A percentile compares a stretch with the other conserved stretches of the same genome.
Evolutionary conservation across 1,140 invertebrate species (phyloP).

Genomic region (Coptotermes formosanus): DNA sequence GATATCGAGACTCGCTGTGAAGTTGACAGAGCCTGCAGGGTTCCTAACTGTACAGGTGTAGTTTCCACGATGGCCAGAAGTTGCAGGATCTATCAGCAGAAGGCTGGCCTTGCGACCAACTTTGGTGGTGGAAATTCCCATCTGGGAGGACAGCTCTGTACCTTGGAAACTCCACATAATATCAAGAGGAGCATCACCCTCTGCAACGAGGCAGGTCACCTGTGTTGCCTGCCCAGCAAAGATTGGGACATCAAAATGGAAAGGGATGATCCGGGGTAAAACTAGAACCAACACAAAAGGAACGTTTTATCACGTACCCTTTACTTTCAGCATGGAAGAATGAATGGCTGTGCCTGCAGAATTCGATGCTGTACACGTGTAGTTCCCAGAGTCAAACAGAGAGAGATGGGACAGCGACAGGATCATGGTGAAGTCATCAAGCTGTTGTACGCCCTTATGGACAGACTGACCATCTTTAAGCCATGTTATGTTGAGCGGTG

Average conservation of each 20-base stretch:
- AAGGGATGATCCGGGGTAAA: constrained; percentile 59
- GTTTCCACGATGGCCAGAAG: constrained; percentile 71
- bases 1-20: constrained; percentile 52
- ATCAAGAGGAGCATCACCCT: constrained; percentile 68
- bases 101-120: constrained; percentile 68
- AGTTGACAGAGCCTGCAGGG: constrained; percentile 61
- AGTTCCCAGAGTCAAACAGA: constrained; percentile 61
- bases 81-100: constrained; percentile 72
- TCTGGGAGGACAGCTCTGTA: constrained; percentile 38
- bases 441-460: constrained; percentile 40
- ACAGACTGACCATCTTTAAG: constrained; percentile 56
- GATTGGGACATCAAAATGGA: constrained; percentile 47
- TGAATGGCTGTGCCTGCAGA: constrained; percentile 60
- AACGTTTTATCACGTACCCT: neutral
- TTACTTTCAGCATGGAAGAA: constrained; percentile 50
- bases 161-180: constrained; percentile 70
- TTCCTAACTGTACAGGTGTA: constrained; percentile 78
- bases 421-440: constrained; percentile 45
- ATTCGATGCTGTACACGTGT: constrained; percentile 72
- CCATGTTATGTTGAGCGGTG: constrained; percentile 69
- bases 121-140: constrained; percentile 49
- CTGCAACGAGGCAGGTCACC: constrained; percentile 68
- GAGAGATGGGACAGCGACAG: constrained; percentile 45
- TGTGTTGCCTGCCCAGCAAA: constrained; percentile 74
- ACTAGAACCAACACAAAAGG: constrained; percentile 48